phyloP scores from a whole-genome alignment of 2,113 vertebrate species.

The Odontophorus gujanensis region DNA sequence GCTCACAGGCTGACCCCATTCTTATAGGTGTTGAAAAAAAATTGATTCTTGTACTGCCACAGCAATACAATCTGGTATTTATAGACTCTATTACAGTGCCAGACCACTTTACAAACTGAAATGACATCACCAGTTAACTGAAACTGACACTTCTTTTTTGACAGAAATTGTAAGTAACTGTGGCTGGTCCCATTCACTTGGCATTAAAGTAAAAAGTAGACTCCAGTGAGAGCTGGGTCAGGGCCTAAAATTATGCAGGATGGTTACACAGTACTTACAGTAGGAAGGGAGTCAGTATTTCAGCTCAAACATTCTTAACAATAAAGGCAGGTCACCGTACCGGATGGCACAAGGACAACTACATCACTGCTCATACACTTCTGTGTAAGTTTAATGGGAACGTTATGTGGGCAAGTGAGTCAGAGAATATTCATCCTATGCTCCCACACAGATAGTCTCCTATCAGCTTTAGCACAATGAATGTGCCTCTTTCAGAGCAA shows the following conservation, averaged over 20 bases:
- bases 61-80: not conserved
- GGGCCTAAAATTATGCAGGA: not conserved
- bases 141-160: not conserved
- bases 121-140: not conserved
- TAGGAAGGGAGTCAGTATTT: not conserved
- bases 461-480: not conserved
- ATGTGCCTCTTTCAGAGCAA: not conserved
- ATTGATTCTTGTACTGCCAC: not conserved
- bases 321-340: not conserved
- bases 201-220: not conserved
- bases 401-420: not conserved
- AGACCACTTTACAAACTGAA: not conserved
- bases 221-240: not conserved
- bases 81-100: not conserved
- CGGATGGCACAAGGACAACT: not conserved
- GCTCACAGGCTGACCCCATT: not conserved
- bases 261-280: not conserved
- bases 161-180: not conserved
- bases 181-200: accelerated
- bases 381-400: not conserved
- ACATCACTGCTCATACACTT: accelerated
- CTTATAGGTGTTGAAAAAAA: not conserved
- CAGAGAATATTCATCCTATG: not conserved
- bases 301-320: not conserved
- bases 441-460: not conserved